phyloP scores from a whole-genome alignment of 2,888 invertebrate genomes.

The Orthonychiurus folsomi region DNA sequence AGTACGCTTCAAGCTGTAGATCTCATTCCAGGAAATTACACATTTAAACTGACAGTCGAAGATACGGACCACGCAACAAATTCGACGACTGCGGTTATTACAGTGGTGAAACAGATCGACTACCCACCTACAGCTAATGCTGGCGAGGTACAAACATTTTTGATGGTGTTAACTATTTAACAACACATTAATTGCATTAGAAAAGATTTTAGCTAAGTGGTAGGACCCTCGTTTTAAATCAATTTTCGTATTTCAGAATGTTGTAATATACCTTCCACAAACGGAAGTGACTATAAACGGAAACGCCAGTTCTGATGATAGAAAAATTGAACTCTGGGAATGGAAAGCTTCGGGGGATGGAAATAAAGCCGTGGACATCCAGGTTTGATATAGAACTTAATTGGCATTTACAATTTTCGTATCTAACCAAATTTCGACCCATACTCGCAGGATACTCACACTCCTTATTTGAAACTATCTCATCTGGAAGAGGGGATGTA shows the following conservation, averaged over 20 bases:
- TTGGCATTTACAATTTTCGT: too few species aligned
- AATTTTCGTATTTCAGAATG: too few species aligned
- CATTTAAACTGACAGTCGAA: conserved; percentile 78
- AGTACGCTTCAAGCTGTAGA: conserved; percentile 76
- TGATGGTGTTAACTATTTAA: not conserved
- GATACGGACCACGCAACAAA: conserved; percentile 82
- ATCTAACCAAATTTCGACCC: too few species aligned
- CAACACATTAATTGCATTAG: not conserved
- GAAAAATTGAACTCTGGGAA: conserved; percentile 86
- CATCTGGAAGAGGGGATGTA: conserved; percentile 90
- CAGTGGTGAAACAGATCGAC: conserved; percentile 80
- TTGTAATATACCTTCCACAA: conserved; percentile 80
- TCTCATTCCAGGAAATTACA: conserved; percentile 80
- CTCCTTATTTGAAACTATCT: conserved; percentile 76
- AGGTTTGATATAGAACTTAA: conserved; percentile 42
- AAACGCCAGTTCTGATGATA: conserved; percentile 83
- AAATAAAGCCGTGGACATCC: conserved; percentile 89
- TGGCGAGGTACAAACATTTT: conserved; percentile 48
- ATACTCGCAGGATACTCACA: conserved; percentile 72
- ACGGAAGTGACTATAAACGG: conserved; percentile 77
- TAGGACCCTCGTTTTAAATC: too few species aligned
- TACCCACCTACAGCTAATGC: conserved; percentile 94
- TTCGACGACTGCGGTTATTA: conserved; percentile 76
- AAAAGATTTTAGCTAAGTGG: not conserved
- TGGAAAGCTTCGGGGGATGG: conserved; percentile 86